Conservation (phyloP, 2,797 vertebrate genomes). For the Malacoraja senta region DNA sequence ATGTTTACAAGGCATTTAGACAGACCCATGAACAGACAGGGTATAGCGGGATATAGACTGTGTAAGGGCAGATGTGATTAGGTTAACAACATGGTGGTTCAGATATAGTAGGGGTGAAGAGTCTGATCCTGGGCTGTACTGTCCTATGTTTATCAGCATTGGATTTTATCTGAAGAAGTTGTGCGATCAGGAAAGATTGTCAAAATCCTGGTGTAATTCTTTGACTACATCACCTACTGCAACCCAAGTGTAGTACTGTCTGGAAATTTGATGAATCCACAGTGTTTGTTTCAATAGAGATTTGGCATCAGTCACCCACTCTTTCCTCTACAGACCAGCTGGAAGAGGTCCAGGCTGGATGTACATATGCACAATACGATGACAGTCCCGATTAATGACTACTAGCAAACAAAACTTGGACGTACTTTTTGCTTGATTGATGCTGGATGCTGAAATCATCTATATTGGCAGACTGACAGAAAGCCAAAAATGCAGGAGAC, state of each 20-base stretch:
- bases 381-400: not conserved
- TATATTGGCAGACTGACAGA: not conserved
- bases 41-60: no score
- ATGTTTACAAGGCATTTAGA: no score
- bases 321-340: not conserved
- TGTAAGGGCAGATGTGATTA: no score
- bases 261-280: not conserved
- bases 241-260: not conserved
- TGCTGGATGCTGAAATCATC: not conserved
- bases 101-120: no score
- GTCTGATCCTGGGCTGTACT: no score
- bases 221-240: not conserved
- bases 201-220: not conserved
- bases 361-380: not conserved
- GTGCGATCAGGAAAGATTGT: not conserved
- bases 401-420: not conserved
- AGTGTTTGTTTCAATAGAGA: not conserved
- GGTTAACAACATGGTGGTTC: no score
- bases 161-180: not conserved
- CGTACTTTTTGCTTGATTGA: not conserved
- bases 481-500: slow-evolving; percentile 4
- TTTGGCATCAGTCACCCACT: not conserved
- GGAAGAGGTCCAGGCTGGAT: slow-evolving; percentile 1
- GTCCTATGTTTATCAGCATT: not conserved
- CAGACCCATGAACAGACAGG: no score